Evolutionary conservation across 1,140 invertebrate genomes (phyloP).

Genomic region (Drosophila micromelanica): DNA sequence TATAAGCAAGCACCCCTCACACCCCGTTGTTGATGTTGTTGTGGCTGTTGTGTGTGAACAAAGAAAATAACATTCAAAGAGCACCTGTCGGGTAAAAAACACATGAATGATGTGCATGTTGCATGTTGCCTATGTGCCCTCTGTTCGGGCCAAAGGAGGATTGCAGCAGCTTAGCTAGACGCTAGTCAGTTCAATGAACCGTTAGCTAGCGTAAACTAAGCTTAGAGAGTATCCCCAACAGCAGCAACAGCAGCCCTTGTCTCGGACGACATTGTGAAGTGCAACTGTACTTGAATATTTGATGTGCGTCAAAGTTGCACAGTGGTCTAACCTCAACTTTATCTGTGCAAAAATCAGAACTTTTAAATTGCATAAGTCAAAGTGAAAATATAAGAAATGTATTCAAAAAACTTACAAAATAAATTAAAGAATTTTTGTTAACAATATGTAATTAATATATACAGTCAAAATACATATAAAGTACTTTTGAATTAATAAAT

Average conservation of each 20-base stretch:
- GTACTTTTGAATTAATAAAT: no score
- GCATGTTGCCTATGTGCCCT: neutral
- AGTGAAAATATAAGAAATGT: no score
- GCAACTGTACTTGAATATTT: constrained; percentile 78
- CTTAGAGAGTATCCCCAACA: constrained; percentile 44
- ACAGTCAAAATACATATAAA: no score
- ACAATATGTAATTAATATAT: no score
- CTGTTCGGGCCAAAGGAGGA: constrained; percentile 13
- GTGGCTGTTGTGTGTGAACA: constrained; percentile 39
- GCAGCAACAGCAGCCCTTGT: constrained; percentile 5
- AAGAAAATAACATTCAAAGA: constrained; percentile 63
- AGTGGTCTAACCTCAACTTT: no score
- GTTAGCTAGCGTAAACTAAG: constrained; percentile 56
- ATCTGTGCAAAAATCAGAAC: no score
- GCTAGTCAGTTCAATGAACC: constrained; percentile 71
- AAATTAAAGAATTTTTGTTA: no score
- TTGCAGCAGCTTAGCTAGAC: constrained; percentile 62
- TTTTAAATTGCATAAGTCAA: no score
- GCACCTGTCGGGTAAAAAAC: constrained; percentile 58
- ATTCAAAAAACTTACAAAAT: no score
- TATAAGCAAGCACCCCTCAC: neutral
- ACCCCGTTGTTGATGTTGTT: constrained; percentile 13
- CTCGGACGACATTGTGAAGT: constrained; percentile 49
- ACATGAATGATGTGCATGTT: constrained; percentile 47
- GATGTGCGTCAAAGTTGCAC: constrained; percentile 43